phyloP scores from a whole-genome alignment of 2,797 vertebrate genomes.

The Hypotaenidia okinawae region DNA sequence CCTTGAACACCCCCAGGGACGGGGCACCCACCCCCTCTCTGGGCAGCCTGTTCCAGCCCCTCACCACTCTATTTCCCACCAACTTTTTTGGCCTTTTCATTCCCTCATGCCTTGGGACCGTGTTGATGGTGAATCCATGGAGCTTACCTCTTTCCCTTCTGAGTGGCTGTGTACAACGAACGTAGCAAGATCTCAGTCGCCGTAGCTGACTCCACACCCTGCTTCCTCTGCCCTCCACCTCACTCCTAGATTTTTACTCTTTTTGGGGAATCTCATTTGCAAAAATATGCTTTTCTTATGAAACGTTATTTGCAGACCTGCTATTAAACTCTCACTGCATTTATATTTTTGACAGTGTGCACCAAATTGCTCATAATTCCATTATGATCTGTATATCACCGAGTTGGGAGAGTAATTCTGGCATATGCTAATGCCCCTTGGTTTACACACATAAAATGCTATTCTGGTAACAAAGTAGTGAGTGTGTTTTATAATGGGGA shows the following conservation, averaged over 20 bases:
- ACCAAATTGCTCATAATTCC: slow-evolving; percentile 52
- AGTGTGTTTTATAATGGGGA: slow-evolving; percentile 66
- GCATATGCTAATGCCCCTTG: slow-evolving; percentile 18
- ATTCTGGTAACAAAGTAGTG: slow-evolving; percentile 59
- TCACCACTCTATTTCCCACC: background rate
- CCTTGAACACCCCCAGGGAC: too few species aligned
- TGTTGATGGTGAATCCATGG: background rate
- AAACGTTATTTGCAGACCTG: slow-evolving; percentile 11
- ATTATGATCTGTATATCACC: slow-evolving; percentile 32
- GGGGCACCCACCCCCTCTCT: too few species aligned
- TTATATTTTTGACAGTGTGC: slow-evolving; percentile 55
- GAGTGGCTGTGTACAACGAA: accelerated
- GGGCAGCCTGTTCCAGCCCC: too few species aligned
- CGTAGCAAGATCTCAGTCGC: accelerated
- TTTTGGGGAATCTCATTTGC: slow-evolving; percentile 24
- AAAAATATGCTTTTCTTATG: background rate
- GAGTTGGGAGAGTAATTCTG: slow-evolving; percentile 36
- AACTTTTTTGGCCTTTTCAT: background rate
- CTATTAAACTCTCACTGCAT: slow-evolving; percentile 22
- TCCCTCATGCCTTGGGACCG: background rate
- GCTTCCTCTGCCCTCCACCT: background rate
- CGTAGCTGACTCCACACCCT: background rate
- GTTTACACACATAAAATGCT: slow-evolving; percentile 52
- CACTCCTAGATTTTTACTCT: background rate
- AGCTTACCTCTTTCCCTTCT: background rate